These are phyloP conservation scores for Epinephelus fuscoguttatus DNA, from an alignment of 2,113 vertebrate species.

Conservation along the genomic window DNA sequence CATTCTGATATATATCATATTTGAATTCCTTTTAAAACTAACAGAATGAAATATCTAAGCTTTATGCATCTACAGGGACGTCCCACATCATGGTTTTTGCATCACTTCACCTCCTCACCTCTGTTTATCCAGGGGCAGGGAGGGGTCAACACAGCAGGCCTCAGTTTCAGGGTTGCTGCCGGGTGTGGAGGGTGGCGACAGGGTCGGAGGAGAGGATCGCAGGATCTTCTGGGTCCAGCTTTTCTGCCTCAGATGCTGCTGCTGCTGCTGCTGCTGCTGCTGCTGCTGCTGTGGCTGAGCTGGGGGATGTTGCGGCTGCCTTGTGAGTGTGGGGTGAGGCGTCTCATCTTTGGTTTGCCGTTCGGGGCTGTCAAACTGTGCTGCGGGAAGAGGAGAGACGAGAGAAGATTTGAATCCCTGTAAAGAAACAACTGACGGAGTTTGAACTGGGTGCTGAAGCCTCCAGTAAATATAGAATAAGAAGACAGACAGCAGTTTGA, in stretches of 20 bases:
- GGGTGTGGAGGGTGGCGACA: slow-evolving; percentile 12
- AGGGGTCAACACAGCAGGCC: slow-evolving; percentile 83
- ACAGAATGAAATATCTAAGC: not conserved
- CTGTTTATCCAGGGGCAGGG: slow-evolving; percentile 90
- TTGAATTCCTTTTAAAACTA: slow-evolving; percentile 2
- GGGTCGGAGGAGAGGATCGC: slow-evolving; percentile 68
- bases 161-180: slow-evolving; percentile 77
- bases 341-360: slow-evolving; percentile 83
- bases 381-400: slow-evolving; percentile 71
- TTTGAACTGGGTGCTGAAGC: slow-evolving; percentile 39
- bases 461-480: slow-evolving; percentile 49
- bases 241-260: slow-evolving; percentile 87
- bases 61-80: not conserved
- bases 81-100: not conserved
- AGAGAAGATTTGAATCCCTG: slow-evolving; percentile 32
- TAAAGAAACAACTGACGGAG: slow-evolving; percentile 23
- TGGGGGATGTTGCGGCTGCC: slow-evolving; percentile 60
- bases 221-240: slow-evolving; percentile 91
- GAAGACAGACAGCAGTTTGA: slow-evolving; percentile 59
- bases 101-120: slow-evolving; percentile 78
- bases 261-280: slow-evolving; percentile 72
- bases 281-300: slow-evolving; percentile 37
- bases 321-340: slow-evolving; percentile 55
- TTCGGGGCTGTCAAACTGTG: slow-evolving; percentile 89
- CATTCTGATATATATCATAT: not conserved